Evolutionary conservation across 2,888 invertebrate genomes (phyloP), one percentile per base, ranked within the genome.

Genomic region (Branchellion lobata): DNA sequence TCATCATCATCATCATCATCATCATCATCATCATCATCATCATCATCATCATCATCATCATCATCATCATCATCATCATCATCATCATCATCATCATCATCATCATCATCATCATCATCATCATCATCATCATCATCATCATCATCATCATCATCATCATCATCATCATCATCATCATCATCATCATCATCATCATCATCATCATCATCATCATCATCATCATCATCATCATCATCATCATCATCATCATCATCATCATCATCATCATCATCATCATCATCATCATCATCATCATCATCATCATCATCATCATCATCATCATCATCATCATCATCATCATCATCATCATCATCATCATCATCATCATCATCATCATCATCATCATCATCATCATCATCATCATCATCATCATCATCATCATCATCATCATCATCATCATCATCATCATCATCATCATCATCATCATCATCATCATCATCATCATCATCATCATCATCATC

Each of bases 41-140:
- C 77, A 77, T 77, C 31, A 77, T 77, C 77, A 61, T 77, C 77
- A 77, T 61, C 77, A 77, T n/a, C 77, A 31, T 40, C 40, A 75
- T 24, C 75, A 75, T 27, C 53, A 57, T 21, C 75, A 75, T 27
- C 0, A 53, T 33, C 57, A 47, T 27, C 53, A 75, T 53, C 40
- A 40, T 40, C 40, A 5, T 40, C 40, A 40, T 40, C 75, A 75
- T 27, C 53, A 57, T 21, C 75, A 75, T 27, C 0, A 53, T 33
- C 57, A 47, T 27, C 53, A 75, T 53, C 40, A 40, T 40, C 40
- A 5, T 40, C 40, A 40, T 40, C 75, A 75, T 27, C 53, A 57
- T 21, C 75, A 75, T 27, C 0, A 53, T 33, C 57, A 47, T 27
- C 53, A 75, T 53, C 40, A 40, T 40, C 40, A 5, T 40, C 40